Evolutionary conservation across 2,113 vertebrate genomes (phyloP).

Genomic region (Petrocephalus microphthalmus): DNA sequence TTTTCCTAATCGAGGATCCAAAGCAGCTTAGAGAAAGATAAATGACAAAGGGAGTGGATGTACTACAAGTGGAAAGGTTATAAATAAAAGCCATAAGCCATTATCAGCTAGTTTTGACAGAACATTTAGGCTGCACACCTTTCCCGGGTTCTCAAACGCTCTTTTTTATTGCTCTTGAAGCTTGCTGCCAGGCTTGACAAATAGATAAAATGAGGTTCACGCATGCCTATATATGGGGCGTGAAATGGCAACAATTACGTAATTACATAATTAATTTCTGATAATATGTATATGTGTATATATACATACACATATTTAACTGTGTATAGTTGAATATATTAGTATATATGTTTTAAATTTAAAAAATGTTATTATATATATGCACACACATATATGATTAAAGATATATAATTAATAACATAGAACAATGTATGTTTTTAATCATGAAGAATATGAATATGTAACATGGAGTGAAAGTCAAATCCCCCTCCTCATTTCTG

Average conservation of each 20-base stretch:
- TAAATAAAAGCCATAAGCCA: slow-evolving; percentile 14
- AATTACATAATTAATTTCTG: not conserved
- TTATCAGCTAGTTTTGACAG: slow-evolving; percentile 4
- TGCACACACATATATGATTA: not conserved
- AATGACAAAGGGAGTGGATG: not conserved
- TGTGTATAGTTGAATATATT: too few species aligned
- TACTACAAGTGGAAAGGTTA: not conserved
- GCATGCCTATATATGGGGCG: not conserved
- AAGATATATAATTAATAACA: not conserved
- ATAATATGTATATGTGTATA: not conserved
- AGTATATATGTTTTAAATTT: not conserved
- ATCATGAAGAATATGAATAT: not conserved
- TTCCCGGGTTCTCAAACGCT: not conserved
- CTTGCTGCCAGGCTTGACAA: not conserved
- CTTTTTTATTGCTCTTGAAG: not conserved
- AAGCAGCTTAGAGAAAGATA: not conserved
- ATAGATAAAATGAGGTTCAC: not conserved
- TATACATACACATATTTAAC: too few species aligned
- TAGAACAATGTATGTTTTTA: not conserved
- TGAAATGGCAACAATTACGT: not conserved
- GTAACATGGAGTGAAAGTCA: not conserved
- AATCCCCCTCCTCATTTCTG: not conserved
- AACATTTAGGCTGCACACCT: not conserved
- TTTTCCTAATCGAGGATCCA: not conserved
- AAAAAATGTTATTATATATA: not conserved